These are phyloP conservation scores for Orthosia gothica DNA, from an alignment of 2,888 invertebrate species.

Conservation along the genomic window DNA sequence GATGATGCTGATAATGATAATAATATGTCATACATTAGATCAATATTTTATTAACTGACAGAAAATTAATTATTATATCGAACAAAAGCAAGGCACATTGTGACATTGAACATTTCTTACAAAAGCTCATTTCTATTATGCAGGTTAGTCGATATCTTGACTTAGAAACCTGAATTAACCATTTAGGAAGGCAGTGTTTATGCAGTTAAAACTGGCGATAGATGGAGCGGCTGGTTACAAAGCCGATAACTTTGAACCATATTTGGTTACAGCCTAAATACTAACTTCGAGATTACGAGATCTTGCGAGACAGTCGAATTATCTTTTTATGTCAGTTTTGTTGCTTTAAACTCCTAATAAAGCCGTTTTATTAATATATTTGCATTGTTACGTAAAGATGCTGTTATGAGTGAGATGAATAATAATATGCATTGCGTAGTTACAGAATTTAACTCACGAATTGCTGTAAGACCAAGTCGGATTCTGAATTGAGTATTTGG, in stretches of 20 bases:
- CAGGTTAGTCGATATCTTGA: neutral
- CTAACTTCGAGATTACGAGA: conserved; percentile 2
- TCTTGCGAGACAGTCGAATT: conserved; percentile 18
- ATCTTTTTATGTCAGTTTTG: conserved; percentile 37
- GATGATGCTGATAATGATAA: too few relatives aligned
- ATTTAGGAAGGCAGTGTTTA: neutral
- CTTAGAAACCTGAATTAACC: neutral
- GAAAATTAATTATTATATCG: neutral
- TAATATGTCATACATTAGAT: too few relatives aligned
- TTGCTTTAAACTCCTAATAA: conserved; percentile 31
- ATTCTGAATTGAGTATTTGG: too few relatives aligned
- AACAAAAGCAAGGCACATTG: neutral
- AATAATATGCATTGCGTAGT: neutral
- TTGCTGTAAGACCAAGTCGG: neutral
- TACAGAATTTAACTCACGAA: neutral
- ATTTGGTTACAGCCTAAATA: conserved; percentile 30
- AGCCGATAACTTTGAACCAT: conserved; percentile 3
- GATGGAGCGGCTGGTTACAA: neutral
- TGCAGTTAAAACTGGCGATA: neutral
- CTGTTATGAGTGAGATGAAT: conserved; percentile 7
- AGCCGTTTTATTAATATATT: conserved; percentile 40
- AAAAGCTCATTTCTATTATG: neutral
- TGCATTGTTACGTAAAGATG: conserved; percentile 43
- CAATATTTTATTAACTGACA: too few relatives aligned
- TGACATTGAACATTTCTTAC: neutral